These are phyloP conservation scores for Melipona beecheii DNA, from an alignment of 2,888 invertebrate species.

Conservation along the genomic window DNA sequence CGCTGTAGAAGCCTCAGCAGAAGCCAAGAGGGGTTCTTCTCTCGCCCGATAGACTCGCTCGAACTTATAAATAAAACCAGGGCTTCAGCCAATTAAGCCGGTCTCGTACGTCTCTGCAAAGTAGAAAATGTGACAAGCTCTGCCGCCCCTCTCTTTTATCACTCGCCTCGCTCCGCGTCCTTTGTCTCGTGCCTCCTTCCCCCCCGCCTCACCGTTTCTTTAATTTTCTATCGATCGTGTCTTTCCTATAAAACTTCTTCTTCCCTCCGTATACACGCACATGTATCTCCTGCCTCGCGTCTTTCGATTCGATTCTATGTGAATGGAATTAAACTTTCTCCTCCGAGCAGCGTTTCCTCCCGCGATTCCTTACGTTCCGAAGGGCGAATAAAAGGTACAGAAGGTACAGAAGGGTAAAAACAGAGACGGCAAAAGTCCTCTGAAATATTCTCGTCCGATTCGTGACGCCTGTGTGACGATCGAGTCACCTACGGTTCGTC, in stretches of 20 bases:
- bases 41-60: constrained; percentile 78
- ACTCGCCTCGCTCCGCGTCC: too few relatives aligned
- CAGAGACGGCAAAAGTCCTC: neutral
- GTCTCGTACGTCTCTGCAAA: constrained; percentile 81
- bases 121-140: constrained; percentile 81
- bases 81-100: constrained; percentile 81
- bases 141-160: neutral
- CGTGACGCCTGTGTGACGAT: constrained; percentile 12
- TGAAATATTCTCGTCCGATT: neutral
- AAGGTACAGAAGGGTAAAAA: neutral
- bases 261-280: neutral
- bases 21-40: constrained; percentile 35
- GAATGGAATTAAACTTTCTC: constrained; percentile 10
- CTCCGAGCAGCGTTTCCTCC: too few relatives aligned
- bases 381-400: neutral
- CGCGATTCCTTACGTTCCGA: neutral
- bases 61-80: constrained; percentile 83
- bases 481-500: constrained; percentile 4
- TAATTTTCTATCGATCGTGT: constrained; percentile 29
- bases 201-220: constrained; percentile 19
- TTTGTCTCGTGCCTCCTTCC: neutral
- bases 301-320: constrained; percentile 20
- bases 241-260: neutral
- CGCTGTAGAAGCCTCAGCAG: constrained; percentile 43
- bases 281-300: neutral